Evolutionary conservation across 2,888 invertebrate genomes (phyloP), one percentile per base, ranked within the genome.

Genomic region (Brachyptera risi): DNA sequence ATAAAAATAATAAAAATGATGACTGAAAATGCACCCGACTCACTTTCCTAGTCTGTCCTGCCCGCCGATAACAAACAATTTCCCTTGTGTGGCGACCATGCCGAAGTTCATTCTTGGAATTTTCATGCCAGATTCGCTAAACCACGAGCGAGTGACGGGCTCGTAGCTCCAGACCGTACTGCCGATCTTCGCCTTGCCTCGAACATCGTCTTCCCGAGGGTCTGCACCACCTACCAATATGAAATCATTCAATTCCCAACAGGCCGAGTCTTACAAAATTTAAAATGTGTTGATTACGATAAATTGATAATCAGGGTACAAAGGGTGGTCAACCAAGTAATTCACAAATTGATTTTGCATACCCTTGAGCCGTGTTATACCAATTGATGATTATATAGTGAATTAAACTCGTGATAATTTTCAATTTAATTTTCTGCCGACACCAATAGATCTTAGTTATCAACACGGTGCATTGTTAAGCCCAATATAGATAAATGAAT

Each of bases 21-120:
- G n/a, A 1, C 7, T 56, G 15, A 47, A 35, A 17, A 2, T 19
- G 5, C 27, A 4, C 3, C n/a, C 2, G 7, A 56, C 60, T 50
- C 65, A 76, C 76, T 79, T 79, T 70, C 83, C 83, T 68, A 80
- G 80, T 63, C 79, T 79, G 71, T 83, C 84, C 73, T 86, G 85
- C 5, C 88, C 88, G 1, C 88, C 88, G 63, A 88, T 84, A 2
- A 85, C 85, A 68, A 82, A 87, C 67, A 89, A 74, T n/a, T 82
- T 82, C 72, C 83, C 82, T 23, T 81, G 79, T 67, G 81, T 80
- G 1, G 82, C 83, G n/a, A 86, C 82, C 3, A 87, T 75, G 0
- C 85, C 86, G 68, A 88, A 88, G 74, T 86, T 85, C 72, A 85
- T 84, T 66, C 87, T 77, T 0, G 83, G 78, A 23, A 79, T 77